Conservation (phyloP, 1,140 invertebrate genomes). For the Theocolax elegans region DNA sequence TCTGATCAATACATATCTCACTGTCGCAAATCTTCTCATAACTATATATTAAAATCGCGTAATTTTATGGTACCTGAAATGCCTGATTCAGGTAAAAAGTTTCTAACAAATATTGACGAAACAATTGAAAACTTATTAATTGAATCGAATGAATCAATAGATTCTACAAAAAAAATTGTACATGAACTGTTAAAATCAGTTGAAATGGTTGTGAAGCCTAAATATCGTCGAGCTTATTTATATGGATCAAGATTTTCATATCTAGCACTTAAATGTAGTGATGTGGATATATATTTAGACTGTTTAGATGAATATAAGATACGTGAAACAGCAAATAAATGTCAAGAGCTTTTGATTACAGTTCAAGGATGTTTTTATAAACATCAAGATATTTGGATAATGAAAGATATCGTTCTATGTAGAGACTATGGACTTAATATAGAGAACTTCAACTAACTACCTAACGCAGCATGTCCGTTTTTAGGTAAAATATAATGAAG, state of each 20-base stretch:
- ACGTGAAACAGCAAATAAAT: conserved; percentile 4
- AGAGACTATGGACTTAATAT: conserved; percentile 65
- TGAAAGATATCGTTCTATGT: conserved; percentile 23
- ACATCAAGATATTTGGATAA: conserved; percentile 36
- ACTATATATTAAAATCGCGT: conserved; percentile 41
- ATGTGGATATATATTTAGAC: conserved; percentile 67
- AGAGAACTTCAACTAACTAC: conserved; percentile 68
- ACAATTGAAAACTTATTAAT: conserved; percentile 22
- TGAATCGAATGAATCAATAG: conserved; percentile 10
- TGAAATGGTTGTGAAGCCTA: conserved; percentile 31
- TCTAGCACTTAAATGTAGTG: conserved; percentile 59
- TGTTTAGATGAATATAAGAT: conserved; percentile 49
- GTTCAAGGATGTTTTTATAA: conserved; percentile 32
- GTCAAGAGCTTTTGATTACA: conserved; percentile 1
- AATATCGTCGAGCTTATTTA: conserved; percentile 45
- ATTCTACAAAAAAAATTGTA: not conserved
- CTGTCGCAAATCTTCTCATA: conserved; percentile 38
- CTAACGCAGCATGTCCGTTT: conserved; percentile 62
- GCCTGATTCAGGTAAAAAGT: conserved; percentile 28
- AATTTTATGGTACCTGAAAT: conserved; percentile 43
- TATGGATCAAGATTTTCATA: conserved; percentile 66
- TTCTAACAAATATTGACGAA: conserved; percentile 44
- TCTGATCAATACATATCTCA: conserved; percentile 22
- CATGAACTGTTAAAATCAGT: conserved; percentile 21
- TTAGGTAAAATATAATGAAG: conserved; percentile 55